Conservation (phyloP, 2,797 vertebrate species). For the Bucorvus abyssinicus region DNA sequence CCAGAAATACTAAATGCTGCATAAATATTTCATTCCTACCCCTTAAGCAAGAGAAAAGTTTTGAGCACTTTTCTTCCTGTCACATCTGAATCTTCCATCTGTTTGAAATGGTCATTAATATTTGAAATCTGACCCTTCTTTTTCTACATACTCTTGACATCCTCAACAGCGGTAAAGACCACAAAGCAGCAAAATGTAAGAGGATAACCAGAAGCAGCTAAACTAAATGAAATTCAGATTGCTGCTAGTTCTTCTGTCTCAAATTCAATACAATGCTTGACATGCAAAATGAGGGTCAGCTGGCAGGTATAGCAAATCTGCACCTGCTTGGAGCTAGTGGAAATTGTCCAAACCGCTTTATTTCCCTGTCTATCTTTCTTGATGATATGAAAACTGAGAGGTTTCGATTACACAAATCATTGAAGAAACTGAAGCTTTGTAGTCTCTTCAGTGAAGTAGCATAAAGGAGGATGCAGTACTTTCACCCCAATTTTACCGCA, state of each 20-base stretch:
- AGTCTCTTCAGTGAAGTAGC: background rate
- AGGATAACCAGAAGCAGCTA: conserved; percentile 1
- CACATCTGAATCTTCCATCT: background rate
- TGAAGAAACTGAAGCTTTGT: background rate
- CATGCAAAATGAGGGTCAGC: background rate
- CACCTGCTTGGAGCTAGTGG: background rate
- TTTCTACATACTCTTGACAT: background rate
- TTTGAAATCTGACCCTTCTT: background rate
- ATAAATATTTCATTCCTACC: background rate
- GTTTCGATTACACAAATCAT: background rate
- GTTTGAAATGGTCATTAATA: background rate
- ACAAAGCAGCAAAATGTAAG: background rate
- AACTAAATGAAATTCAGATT: conserved; percentile 23
- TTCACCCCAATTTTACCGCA: background rate
- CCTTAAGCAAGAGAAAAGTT: background rate
- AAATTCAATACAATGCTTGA: conserved; percentile 20
- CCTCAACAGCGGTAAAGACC: background rate
- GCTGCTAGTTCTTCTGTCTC: background rate
- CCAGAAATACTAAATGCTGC: background rate
- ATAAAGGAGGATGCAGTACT: background rate
- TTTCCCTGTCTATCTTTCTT: background rate
- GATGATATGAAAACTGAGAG: background rate
- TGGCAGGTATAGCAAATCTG: conserved; percentile 27
- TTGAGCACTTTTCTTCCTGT: background rate
- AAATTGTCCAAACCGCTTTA: conserved; percentile 18